Evolutionary conservation across 1,140 invertebrate genomes (phyloP).

Genomic region (Zaprionus lachaisei): DNA sequence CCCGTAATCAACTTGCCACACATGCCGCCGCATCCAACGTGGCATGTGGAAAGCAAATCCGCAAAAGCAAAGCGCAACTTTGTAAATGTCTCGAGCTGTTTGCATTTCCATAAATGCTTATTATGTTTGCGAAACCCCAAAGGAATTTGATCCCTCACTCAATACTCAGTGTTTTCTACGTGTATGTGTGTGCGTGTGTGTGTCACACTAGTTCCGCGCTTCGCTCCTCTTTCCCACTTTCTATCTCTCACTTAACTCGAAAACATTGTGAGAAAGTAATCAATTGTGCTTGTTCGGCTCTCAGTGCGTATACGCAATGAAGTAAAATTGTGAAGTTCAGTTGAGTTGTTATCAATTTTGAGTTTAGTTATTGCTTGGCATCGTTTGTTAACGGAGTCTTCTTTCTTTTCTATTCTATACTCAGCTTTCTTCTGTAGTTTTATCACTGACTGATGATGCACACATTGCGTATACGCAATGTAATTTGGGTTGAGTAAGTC

Average conservation of each 20-base stretch:
- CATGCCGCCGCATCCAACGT: slow-evolving; percentile 17
- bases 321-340: background rate
- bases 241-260: background rate
- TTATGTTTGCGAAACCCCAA: slow-evolving; percentile 2
- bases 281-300: background rate
- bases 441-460: too few species aligned
- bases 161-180: background rate
- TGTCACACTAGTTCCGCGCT: background rate
- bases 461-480: slow-evolving; percentile 9
- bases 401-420: too few species aligned
- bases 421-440: too few species aligned
- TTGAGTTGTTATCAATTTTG: background rate
- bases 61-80: slow-evolving; percentile 9
- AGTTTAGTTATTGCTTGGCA: too few species aligned
- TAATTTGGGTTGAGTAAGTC: too few species aligned
- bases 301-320: background rate
- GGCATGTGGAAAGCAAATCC: slow-evolving; percentile 4
- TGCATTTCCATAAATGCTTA: slow-evolving; percentile 10
- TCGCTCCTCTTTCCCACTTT: background rate
- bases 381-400: too few species aligned
- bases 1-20: slow-evolving; percentile 34
- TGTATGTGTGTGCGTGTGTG: background rate
- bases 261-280: background rate
- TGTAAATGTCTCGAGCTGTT: slow-evolving; percentile 5
- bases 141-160: background rate